Evolutionary conservation across 2,113 vertebrate species (phyloP).

Genomic region (Spermophilus dauricus): DNA sequence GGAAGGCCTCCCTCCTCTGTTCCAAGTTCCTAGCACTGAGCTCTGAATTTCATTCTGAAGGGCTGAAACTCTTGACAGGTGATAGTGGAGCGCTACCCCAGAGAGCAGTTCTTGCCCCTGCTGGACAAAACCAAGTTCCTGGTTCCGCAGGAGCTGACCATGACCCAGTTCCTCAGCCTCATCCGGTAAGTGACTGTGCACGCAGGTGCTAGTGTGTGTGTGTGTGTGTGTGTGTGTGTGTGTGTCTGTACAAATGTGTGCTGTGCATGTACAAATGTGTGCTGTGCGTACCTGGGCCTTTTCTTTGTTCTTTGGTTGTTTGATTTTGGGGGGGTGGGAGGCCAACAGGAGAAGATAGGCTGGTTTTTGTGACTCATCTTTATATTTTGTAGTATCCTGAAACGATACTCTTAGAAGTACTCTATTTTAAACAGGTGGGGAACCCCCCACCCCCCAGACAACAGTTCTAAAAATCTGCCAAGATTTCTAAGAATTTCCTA

Average conservation of each 20-base stretch:
- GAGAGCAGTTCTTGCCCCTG: constrained; percentile 91
- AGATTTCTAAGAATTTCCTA: neutral
- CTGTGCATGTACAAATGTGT: neutral
- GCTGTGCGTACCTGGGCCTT: neutral
- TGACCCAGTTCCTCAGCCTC: constrained; percentile 94
- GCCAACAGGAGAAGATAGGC: too few species aligned
- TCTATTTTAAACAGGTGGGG: neutral
- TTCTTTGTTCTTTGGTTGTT: neutral
- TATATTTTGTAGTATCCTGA: neutral
- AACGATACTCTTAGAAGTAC: neutral
- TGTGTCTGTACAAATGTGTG: neutral
- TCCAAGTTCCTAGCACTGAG: neutral
- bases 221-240: neutral
- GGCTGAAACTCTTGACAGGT: constrained; percentile 86
- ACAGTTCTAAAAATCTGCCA: neutral
- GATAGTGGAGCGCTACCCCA: constrained; percentile 93
- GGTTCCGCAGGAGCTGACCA: constrained; percentile 94
- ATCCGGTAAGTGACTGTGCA: constrained; percentile 88
- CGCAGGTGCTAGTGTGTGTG: neutral
- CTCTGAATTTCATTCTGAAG: neutral
- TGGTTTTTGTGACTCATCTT: neutral
- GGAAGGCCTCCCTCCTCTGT: neutral
- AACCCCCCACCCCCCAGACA: too few species aligned
- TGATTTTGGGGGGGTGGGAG: neutral
- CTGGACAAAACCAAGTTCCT: constrained; percentile 96